These are phyloP conservation scores for Pseudomyrmex sp. DNA, from an alignment of 1,140 invertebrate species.

Conservation along the genomic window DNA sequence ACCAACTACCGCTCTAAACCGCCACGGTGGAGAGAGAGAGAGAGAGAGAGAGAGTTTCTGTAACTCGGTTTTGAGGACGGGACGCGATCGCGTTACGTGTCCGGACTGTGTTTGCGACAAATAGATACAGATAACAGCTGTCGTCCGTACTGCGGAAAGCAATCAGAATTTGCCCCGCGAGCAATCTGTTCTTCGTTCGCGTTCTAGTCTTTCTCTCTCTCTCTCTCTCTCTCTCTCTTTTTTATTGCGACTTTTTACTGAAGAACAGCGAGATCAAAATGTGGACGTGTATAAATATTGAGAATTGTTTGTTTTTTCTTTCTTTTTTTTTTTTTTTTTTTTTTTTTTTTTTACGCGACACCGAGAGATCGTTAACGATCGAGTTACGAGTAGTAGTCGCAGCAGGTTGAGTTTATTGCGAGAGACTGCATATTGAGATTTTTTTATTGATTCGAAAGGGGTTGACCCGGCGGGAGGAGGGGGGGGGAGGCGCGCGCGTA, in stretches of 20 bases:
- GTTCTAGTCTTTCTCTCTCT: background rate
- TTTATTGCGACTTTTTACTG: conserved; percentile 29
- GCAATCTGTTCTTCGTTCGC: conserved; percentile 35
- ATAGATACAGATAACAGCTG: conserved; percentile 50
- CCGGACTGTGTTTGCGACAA: conserved; percentile 46
- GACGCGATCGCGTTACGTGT: conserved; percentile 44
- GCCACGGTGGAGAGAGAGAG: conserved; percentile 15
- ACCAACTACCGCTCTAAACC: conserved; percentile 46
- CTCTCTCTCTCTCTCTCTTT: background rate
- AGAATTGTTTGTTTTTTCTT: background rate
- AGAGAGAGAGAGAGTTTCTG: conserved; percentile 42
- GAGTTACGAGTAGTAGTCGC: background rate
- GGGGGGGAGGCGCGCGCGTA: too few relatives aligned
- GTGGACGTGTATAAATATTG: background rate
- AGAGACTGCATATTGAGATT: background rate
- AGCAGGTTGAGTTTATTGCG: background rate
- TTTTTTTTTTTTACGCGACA: too few relatives aligned
- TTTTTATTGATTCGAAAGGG: background rate
- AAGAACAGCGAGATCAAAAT: background rate
- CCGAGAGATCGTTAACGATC: background rate
- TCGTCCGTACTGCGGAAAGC: conserved; percentile 46
- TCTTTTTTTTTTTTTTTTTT: too few relatives aligned
- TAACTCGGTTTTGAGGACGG: conserved; percentile 50
- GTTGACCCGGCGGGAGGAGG: background rate
- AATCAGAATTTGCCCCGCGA: conserved; percentile 39